A percentile compares a stretch with the other conserved stretches of the same genome.
These are phyloP conservation scores for Andrena chrysosceles DNA, from an alignment of 2,888 invertebrate genomes.

Conservation along the genomic window DNA sequence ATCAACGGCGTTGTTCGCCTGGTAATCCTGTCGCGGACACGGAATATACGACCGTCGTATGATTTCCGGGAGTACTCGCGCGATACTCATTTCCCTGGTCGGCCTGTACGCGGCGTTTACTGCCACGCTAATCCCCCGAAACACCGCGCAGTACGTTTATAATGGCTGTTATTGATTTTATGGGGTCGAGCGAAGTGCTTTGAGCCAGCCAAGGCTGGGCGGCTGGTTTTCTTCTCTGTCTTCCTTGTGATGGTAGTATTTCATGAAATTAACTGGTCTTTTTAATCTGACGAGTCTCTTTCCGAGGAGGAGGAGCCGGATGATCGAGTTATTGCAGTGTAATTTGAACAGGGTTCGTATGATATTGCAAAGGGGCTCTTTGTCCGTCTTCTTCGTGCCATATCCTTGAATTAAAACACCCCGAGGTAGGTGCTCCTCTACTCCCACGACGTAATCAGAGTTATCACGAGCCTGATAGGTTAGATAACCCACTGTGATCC, in stretches of 20 bases:
- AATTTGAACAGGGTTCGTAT: no score
- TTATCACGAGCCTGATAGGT: neutral
- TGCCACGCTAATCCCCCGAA: conserved; percentile 24
- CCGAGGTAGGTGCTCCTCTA: neutral
- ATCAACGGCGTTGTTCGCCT: conserved; percentile 17
- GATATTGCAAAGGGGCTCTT: no score
- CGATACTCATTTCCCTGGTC: neutral
- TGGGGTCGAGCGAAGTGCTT: conserved; percentile 13
- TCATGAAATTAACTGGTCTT: neutral
- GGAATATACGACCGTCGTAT: neutral
- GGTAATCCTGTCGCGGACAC: neutral
- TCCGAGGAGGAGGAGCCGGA: neutral
- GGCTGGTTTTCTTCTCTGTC: neutral
- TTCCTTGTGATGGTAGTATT: neutral
- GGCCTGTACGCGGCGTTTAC: conserved; percentile 8
- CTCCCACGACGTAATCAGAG: neutral
- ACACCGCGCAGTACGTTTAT: conserved; percentile 9
- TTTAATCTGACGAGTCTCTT: neutral
- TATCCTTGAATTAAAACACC: neutral
- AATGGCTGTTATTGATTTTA: conserved; percentile 26
- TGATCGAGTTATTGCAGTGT: no score
- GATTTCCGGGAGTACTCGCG: conserved; percentile 30
- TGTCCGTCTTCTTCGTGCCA: no score
- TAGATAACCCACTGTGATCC: neutral
- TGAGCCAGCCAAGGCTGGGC: conserved; percentile 25